Conservation (phyloP, 2,888 invertebrate genomes). For the Mythimna pallens region DNA sequence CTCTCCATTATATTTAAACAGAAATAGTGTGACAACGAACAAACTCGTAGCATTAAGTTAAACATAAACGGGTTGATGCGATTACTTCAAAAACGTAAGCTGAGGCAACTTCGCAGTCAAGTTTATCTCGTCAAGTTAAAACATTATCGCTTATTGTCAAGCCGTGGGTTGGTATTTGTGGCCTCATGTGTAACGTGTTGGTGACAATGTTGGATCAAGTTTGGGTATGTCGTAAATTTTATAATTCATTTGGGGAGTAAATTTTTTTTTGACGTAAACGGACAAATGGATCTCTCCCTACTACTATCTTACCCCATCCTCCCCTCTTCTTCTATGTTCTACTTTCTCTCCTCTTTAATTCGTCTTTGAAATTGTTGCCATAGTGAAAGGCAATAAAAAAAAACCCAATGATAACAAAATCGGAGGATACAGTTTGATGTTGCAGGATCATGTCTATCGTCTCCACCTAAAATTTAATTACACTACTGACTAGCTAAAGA, state of each 20-base stretch:
- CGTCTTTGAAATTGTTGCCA: too few species aligned
- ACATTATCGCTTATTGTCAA: slow-evolving; percentile 66
- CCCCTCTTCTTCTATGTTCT: too few species aligned
- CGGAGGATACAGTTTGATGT: too few species aligned
- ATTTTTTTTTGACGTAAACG: too few species aligned
- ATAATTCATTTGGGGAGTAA: not conserved
- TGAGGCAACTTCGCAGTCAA: slow-evolving; percentile 47
- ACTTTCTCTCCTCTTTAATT: too few species aligned
- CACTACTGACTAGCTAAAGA: too few species aligned
- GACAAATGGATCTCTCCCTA: too few species aligned
- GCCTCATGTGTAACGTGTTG: slow-evolving; percentile 52
- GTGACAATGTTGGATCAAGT: slow-evolving; percentile 39
- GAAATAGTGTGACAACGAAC: slow-evolving; percentile 64
- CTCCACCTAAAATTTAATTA: too few species aligned
- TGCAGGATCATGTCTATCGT: too few species aligned
- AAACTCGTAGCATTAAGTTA: slow-evolving; percentile 60
- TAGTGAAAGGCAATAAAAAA: too few species aligned
- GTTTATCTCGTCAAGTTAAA: slow-evolving; percentile 66
- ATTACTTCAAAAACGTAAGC: slow-evolving; percentile 68
- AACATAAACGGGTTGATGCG: slow-evolving; percentile 57
- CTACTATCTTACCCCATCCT: too few species aligned
- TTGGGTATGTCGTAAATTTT: not conserved
- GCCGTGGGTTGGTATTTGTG: slow-evolving; percentile 32
- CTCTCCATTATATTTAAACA: slow-evolving; percentile 58
- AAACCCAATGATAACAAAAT: too few species aligned